Evolutionary conservation across 2,113 vertebrate species (phyloP).

Genomic region (Narcine bancroftii): DNA sequence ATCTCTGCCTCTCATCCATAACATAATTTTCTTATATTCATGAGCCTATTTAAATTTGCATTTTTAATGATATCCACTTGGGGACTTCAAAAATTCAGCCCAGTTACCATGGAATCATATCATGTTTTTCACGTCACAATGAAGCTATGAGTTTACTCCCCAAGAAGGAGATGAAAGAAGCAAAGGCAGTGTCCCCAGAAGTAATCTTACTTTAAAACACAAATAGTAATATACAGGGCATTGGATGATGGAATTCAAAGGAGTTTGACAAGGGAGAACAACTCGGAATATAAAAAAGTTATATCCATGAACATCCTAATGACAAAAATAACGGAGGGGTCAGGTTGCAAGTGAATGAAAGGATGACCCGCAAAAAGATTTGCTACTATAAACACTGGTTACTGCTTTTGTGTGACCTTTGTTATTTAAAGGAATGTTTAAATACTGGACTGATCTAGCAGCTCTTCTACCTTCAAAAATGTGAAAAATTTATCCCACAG

Average conservation of each 20-base stretch:
- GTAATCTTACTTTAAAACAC: neutral
- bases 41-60: no score
- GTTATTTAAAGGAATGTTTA: constrained; percentile 28
- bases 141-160: neutral
- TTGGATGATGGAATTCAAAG: constrained; percentile 14
- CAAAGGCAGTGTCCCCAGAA: neutral
- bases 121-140: neutral
- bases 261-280: neutral
- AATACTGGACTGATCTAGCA: neutral
- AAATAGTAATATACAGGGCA: neutral
- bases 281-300: constrained; percentile 4
- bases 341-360: constrained; percentile 9
- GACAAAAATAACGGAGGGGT: constrained; percentile 33
- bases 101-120: neutral
- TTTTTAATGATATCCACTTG: neutral
- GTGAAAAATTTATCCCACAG: neutral
- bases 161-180: neutral
- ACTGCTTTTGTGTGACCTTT: neutral
- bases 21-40: no score
- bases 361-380: constrained; percentile 32
- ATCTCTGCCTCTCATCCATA: no score
- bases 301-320: constrained; percentile 22
- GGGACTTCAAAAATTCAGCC: neutral
- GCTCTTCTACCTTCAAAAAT: neutral
- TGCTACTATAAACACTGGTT: neutral